Percentiles rank a stretch among this genome's conserved stretches.
These are phyloP conservation scores for Phlogophora meticulosa DNA, from an alignment of 2,888 invertebrate genomes.

Conservation along the genomic window DNA sequence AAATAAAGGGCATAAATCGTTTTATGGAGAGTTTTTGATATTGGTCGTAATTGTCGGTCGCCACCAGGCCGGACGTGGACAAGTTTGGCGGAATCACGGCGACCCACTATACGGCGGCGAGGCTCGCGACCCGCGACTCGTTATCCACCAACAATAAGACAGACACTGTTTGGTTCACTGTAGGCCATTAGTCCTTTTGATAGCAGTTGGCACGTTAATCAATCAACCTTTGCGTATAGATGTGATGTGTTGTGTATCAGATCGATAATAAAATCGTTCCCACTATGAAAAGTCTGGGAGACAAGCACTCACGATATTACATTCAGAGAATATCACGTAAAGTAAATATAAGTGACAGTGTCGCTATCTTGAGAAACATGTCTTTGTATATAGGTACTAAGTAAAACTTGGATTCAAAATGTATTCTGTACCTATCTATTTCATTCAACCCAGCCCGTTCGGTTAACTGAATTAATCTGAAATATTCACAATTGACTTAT, in stretches of 20 bases:
- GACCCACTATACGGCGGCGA: conserved; percentile 38
- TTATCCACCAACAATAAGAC: conserved; percentile 62
- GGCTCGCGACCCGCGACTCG: conserved; percentile 14
- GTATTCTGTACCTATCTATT: conserved; percentile 9
- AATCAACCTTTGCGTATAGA: conserved; percentile 65
- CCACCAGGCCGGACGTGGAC: neutral
- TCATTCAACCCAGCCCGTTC: neutral
- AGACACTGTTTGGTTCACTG: conserved; percentile 53
- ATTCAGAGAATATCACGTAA: conserved; percentile 34
- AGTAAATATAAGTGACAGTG: conserved; percentile 48
- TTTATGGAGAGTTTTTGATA: conserved; percentile 15
- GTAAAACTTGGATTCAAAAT: conserved; percentile 9
- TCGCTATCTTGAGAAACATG: conserved; percentile 24
- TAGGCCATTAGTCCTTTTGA: conserved; percentile 68
- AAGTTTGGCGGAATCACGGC: conserved; percentile 42
- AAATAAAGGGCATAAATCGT: neutral
- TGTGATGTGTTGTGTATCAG: conserved; percentile 33
- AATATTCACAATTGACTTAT: neutral
- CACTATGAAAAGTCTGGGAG: conserved; percentile 32
- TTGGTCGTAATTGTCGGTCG: conserved; percentile 20
- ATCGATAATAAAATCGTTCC: conserved; percentile 52
- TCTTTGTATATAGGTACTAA: conserved; percentile 13
- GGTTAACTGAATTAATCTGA: neutral
- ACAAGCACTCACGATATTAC: conserved; percentile 54
- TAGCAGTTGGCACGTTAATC: conserved; percentile 69